phyloP scores from a whole-genome alignment of 2,888 invertebrate genomes.

The Lypha dubia region DNA sequence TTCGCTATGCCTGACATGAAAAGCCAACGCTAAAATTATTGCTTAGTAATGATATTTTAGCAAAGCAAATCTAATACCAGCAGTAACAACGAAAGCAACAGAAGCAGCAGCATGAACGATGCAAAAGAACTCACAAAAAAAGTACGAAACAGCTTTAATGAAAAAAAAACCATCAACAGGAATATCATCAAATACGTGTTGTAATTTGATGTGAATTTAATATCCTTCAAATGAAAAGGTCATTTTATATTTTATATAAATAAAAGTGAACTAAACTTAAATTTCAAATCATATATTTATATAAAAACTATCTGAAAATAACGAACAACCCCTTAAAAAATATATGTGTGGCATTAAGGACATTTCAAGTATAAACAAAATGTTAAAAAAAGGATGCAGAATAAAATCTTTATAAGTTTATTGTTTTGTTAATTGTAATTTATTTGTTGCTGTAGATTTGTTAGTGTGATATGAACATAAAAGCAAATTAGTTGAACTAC shows the following conservation, averaged over 20 bases:
- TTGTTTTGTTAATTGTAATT: no score
- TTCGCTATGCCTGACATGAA: not conserved
- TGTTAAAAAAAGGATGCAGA: not conserved
- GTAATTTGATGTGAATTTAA: conserved; percentile 67
- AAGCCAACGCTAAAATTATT: conserved; percentile 50
- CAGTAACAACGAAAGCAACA: conserved; percentile 31
- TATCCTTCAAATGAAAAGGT: conserved; percentile 65
- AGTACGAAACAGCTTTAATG: not conserved
- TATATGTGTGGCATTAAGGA: not conserved
- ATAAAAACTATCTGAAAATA: not conserved
- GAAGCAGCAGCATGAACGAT: conserved; percentile 27
- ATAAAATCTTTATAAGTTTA: not conserved
- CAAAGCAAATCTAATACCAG: conserved; percentile 66
- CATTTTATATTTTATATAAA: conserved; percentile 38
- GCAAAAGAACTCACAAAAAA: conserved; percentile 15
- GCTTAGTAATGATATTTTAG: conserved; percentile 70
- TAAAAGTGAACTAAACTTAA: not conserved
- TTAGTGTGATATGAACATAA: no score
- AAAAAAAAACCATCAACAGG: conserved; percentile 52
- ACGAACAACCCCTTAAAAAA: not conserved
- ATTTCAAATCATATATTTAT: not conserved
- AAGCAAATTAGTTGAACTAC: not conserved
- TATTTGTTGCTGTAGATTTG: no score
- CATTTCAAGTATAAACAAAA: not conserved
- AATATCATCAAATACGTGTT: conserved; percentile 68